phyloP scores from a whole-genome alignment of 2,113 vertebrate species.

The Oryctolagus cuniculus region DNA sequence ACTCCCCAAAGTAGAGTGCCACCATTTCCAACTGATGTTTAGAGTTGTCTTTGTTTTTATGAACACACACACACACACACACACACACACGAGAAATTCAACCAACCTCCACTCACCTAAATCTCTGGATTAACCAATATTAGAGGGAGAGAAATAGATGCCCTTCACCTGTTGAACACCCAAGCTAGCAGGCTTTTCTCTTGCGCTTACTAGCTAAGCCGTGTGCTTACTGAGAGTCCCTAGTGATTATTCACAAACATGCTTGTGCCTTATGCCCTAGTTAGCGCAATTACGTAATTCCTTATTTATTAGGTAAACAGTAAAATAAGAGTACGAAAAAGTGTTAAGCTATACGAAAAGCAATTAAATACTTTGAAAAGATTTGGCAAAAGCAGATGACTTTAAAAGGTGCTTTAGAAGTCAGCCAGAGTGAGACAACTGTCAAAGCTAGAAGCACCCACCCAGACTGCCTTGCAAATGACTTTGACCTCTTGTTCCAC shows the following conservation, averaged over 20 bases:
- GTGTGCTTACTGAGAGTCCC: background rate
- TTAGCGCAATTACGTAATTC: background rate
- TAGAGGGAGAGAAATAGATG: constrained; percentile 47
- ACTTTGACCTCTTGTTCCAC: background rate
- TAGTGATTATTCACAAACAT: background rate
- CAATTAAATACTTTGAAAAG: constrained; percentile 23
- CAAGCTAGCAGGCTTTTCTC: background rate
- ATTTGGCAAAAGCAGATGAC: background rate
- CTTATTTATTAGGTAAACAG: background rate
- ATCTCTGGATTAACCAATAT: constrained; percentile 54
- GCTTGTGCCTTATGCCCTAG: background rate
- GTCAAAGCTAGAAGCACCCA: background rate
- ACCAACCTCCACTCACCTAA: background rate
- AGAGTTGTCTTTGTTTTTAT: background rate
- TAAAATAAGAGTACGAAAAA: background rate
- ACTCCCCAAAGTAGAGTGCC: background rate
- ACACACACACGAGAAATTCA: background rate
- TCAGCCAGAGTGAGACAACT: background rate
- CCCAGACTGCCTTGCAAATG: background rate
- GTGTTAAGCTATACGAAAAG: background rate
- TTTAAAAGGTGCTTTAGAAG: background rate
- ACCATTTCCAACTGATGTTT: constrained; percentile 1
- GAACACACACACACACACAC: background rate
- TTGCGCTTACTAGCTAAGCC: background rate
- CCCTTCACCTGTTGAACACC: background rate